Evolutionary conservation across 1,140 invertebrate genomes (phyloP).

Genomic region (Pseudomyrmex concolor): DNA sequence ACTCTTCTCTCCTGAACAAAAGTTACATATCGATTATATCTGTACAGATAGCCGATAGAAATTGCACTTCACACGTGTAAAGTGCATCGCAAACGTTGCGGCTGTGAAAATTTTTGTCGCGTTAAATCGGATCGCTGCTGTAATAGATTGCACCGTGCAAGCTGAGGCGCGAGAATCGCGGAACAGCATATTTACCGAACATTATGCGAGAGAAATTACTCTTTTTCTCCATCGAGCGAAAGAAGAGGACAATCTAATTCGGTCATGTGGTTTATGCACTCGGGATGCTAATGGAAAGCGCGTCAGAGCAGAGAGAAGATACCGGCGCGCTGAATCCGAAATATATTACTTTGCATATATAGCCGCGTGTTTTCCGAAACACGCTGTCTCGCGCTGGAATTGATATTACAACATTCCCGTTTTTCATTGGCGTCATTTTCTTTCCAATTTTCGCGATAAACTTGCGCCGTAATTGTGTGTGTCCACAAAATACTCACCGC

Average conservation of each 20-base stretch:
- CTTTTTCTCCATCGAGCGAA: not conserved
- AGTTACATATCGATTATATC: not conserved
- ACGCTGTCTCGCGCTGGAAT: slow-evolving; percentile 6
- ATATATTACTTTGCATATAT: slow-evolving; percentile 44
- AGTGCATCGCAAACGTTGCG: no score
- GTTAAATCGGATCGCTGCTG: not conserved
- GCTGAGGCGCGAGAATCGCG: not conserved
- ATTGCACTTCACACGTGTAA: no score
- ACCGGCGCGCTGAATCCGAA: slow-evolving; percentile 31
- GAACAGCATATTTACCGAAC: not conserved
- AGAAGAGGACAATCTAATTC: slow-evolving; percentile 45
- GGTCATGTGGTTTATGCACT: slow-evolving; percentile 23
- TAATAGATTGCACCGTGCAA: not conserved
- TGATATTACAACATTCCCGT: not conserved
- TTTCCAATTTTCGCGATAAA: not conserved
- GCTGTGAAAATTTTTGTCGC: no score
- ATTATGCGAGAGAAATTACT: not conserved
- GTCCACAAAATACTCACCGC: no score
- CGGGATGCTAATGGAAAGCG: slow-evolving; percentile 39
- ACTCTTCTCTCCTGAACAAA: no score
- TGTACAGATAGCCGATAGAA: no score
- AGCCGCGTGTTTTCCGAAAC: slow-evolving; percentile 6
- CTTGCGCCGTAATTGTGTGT: no score
- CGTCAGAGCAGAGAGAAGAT: slow-evolving; percentile 14
- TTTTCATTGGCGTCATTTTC: not conserved